phyloP scores from a whole-genome alignment of 2,797 vertebrate species.

The Sarcophilus harrisii region DNA sequence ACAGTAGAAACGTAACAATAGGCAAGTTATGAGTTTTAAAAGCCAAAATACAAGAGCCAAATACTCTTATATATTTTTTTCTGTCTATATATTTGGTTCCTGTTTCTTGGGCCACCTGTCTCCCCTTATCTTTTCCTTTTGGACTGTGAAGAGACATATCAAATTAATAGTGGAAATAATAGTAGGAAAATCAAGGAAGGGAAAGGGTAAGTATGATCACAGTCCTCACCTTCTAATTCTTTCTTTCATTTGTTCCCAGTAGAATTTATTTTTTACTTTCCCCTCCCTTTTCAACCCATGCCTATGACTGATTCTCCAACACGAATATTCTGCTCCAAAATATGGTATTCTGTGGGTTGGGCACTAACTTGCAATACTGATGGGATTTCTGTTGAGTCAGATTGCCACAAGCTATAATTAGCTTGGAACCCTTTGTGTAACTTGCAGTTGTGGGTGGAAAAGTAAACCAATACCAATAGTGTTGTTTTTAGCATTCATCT shows the following conservation, averaged over 20 bases:
- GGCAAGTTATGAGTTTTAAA: background rate
- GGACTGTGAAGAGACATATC: background rate
- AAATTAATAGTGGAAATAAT: background rate
- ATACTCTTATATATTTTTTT: background rate
- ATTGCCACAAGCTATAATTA: slow-evolving; percentile 68
- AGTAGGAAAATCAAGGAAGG: background rate
- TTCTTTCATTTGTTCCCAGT: background rate
- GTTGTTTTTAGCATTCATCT: slow-evolving; percentile 43
- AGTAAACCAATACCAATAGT: slow-evolving; percentile 51
- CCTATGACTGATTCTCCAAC: slow-evolving; percentile 40
- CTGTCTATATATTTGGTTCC: background rate
- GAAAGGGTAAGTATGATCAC: background rate
- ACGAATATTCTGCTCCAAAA: slow-evolving; percentile 55
- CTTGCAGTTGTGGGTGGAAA: slow-evolving; percentile 54
- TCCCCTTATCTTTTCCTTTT: no score
- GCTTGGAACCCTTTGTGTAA: slow-evolving; percentile 60
- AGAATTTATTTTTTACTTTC: background rate
- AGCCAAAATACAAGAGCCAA: background rate
- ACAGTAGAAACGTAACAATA: background rate
- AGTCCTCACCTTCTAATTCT: background rate
- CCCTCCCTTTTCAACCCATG: slow-evolving; percentile 5
- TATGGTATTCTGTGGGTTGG: background rate
- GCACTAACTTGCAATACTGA: slow-evolving; percentile 34
- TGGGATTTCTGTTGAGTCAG: slow-evolving; percentile 57
- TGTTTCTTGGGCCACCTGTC: background rate